A percentile compares a stretch with the other conserved stretches of the same genome.
Conservation (phyloP, 2,113 vertebrate genomes). For the Callipepla californica region DNA sequence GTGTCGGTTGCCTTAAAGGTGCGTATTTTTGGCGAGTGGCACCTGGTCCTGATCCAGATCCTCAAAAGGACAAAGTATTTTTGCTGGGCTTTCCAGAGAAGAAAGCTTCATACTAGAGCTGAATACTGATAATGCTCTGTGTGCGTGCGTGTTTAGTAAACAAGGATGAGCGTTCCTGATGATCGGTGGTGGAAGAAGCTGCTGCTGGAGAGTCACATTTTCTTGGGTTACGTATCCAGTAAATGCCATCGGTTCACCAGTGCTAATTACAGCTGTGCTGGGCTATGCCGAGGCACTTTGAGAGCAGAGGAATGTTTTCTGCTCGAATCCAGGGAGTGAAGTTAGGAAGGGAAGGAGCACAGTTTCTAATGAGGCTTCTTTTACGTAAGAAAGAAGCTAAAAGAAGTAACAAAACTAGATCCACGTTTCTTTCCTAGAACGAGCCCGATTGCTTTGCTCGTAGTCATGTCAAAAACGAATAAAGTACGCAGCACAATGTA, state of each 20-base stretch:
- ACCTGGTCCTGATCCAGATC: not conserved
- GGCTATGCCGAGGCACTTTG: constrained; percentile 16
- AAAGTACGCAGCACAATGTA: not conserved
- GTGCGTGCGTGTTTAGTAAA: constrained; percentile 32
- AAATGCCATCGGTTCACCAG: not conserved
- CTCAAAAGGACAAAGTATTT: constrained; percentile 23
- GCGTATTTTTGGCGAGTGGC: not conserved
- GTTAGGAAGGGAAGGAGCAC: not conserved
- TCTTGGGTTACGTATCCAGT: not conserved
- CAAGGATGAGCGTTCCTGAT: not conserved
- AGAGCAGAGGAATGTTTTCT: not conserved
- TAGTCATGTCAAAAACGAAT: not conserved
- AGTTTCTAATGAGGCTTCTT: not conserved
- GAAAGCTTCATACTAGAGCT: not conserved
- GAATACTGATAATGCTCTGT: not conserved
- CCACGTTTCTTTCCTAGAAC: not conserved
- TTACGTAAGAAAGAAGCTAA: not conserved
- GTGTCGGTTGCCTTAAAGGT: not conserved
- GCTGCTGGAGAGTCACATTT: not conserved
- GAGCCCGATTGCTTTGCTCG: not conserved
- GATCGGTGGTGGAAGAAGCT: constrained; percentile 14
- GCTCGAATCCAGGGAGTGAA: constrained; percentile 9
- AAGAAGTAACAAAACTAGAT: not conserved
- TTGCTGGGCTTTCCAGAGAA: not conserved
- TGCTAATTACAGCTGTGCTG: not conserved